Base-by-base conservation (phyloP, 2,113 vertebrate genomes). In the Campylorhamphus procurvoides region DNA sequence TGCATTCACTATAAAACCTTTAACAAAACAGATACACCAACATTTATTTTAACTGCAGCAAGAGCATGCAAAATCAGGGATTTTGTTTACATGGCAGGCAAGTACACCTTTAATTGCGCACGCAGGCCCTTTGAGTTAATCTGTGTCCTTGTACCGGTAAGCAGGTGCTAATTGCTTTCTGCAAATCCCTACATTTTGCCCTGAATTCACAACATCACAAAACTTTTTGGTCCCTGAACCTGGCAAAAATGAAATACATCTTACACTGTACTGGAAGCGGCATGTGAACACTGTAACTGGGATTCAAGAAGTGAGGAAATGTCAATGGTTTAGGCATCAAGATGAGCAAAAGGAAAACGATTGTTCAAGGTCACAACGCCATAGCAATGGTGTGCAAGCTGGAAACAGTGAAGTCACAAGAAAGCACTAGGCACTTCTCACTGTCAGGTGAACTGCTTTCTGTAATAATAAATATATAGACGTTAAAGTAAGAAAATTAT, bases 401-500 rank as follows among this genome's bases (percentile, higher is more conserved):
- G 59, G 12, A 84, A 91, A 81, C 31, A 77, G 31, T 25, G 69
- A 95, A 97, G n/a, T 84, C 83, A 96, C 75, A 90, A 89, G 60
- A 90, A 84, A 90, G 68, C 39, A 82, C 19, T 50, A 81, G 37
- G 22, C 28, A 87, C 58, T 77, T 71, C 91, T 76, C 87, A 82
- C 39, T 78, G 69, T 59, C 80, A 82, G 62, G 49, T 87, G 82
- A 77, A 81, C 40, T 75, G 84, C 46, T 89, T 95, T 74, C 79
- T 81, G 47, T 81, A 94, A 75, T 87, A 87, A 88, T 22, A 94
- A 91, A 84, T 71, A 89, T 52, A 79, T 10, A 84, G 69, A 63
- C 17, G 68, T 91, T 96, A 90, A 89, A 95, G 62, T 35, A 37
- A 90, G 73, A 96, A 96, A 90, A 89, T 25, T 4, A 83, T 74